A percentile compares a stretch with the other conserved stretches of the same genome.
These are phyloP conservation scores for Acanthochromis polyacanthus DNA, from an alignment of 2,113 vertebrate species.

Conservation along the genomic window DNA sequence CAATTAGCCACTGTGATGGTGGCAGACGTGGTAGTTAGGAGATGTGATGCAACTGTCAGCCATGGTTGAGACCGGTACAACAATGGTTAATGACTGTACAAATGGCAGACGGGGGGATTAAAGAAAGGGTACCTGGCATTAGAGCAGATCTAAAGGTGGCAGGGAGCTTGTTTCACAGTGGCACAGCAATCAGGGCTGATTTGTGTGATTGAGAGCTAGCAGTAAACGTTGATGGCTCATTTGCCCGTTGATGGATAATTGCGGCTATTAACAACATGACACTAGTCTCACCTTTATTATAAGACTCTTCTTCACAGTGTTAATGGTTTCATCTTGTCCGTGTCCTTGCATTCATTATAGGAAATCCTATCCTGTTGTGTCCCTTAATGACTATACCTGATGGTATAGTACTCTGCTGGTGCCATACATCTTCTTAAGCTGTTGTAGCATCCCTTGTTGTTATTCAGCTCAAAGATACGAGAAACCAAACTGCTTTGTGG, in stretches of 20 bases:
- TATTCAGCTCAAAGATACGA: neutral
- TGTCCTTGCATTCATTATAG: slow-evolving; percentile 70
- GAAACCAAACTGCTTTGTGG: neutral
- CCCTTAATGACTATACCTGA: slow-evolving; percentile 57
- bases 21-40: slow-evolving; percentile 7
- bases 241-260: slow-evolving; percentile 76
- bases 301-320: slow-evolving; percentile 59
- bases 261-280: slow-evolving; percentile 74
- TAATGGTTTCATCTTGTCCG: slow-evolving; percentile 66
- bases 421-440: slow-evolving; percentile 38
- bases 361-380: slow-evolving; percentile 41
- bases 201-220: slow-evolving; percentile 69
- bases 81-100: slow-evolving; percentile 35
- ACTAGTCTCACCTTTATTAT: slow-evolving; percentile 73
- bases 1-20: neutral
- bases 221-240: slow-evolving; percentile 74
- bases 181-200: slow-evolving; percentile 64
- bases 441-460: neutral
- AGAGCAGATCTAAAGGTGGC: slow-evolving; percentile 42
- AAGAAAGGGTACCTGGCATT: slow-evolving; percentile 42
- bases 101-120: slow-evolving; percentile 38
- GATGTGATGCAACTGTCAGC: slow-evolving; percentile 24
- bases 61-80: slow-evolving; percentile 11
- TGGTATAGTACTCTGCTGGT: slow-evolving; percentile 17
- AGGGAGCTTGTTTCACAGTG: slow-evolving; percentile 40